phyloP scores from a whole-genome alignment of 2,797 vertebrate genomes.

The Chloroceryle amazona region DNA sequence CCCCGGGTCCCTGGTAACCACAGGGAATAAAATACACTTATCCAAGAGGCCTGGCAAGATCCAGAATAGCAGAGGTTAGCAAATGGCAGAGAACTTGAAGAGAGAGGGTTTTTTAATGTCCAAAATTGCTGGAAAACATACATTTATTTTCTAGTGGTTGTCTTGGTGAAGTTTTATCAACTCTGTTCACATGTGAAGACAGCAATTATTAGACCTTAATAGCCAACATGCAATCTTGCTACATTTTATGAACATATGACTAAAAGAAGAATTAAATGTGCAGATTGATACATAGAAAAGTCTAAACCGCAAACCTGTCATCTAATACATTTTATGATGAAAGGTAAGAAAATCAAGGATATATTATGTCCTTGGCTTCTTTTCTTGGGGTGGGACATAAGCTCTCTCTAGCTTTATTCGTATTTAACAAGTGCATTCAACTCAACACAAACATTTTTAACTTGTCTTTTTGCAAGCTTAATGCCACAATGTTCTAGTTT shows the following conservation, averaged over 20 bases:
- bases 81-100: not conserved
- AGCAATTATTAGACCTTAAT: not conserved
- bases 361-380: not conserved
- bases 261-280: not conserved
- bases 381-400: not conserved
- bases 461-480: not conserved
- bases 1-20: not conserved
- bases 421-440: conserved; percentile 10
- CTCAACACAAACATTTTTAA: not conserved
- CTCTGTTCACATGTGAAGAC: not conserved
- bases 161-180: not conserved
- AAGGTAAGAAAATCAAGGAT: not conserved
- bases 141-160: not conserved
- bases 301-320: not conserved
- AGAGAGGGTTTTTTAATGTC: not conserved
- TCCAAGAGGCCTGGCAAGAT: not conserved
- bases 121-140: not conserved
- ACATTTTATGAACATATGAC: not conserved
- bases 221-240: fast-evolving
- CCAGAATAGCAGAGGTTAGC: not conserved
- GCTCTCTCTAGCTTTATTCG: not conserved
- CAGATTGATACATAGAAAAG: not conserved
- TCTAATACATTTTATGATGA: not conserved
- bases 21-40: not conserved
- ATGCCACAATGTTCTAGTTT: conserved; percentile 15